phyloP scores from a whole-genome alignment of 2,797 vertebrate species.

The Sphaeramia orbicularis region DNA sequence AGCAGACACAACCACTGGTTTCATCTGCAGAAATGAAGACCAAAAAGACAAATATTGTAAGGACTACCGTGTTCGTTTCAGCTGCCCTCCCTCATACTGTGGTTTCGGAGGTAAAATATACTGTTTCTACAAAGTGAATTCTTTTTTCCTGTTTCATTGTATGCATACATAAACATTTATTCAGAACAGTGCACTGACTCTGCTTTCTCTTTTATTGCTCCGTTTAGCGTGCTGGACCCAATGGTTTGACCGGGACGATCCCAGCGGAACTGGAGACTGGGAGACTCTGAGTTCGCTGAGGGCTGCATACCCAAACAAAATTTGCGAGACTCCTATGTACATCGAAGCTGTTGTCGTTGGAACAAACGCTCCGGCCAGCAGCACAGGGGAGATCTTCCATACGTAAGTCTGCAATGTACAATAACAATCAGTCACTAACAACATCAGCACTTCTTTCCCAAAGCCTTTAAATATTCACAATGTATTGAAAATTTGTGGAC shows the following conservation, averaged over 20 bases:
- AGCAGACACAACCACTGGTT: slow-evolving; percentile 15
- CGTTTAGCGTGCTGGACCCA: slow-evolving; percentile 44
- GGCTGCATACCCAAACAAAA: slow-evolving; percentile 2
- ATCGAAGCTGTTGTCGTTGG: slow-evolving; percentile 9
- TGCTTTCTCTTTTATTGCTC: too few relatives aligned
- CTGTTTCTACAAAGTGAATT: too few relatives aligned
- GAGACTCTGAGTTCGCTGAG: slow-evolving; percentile 15
- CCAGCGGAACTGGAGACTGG: slow-evolving; percentile 27
- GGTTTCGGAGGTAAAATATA: too few relatives aligned
- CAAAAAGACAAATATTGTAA: not conserved
- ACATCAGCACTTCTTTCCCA: too few relatives aligned
- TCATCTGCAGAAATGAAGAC: slow-evolving; percentile 24
- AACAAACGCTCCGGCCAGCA: not conserved
- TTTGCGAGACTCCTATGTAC: slow-evolving; percentile 26
- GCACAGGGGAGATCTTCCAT: not conserved
- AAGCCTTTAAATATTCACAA: too few relatives aligned
- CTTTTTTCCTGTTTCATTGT: too few relatives aligned
- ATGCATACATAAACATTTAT: too few relatives aligned
- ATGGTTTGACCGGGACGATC: slow-evolving; percentile 34
- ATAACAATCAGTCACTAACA: too few relatives aligned
- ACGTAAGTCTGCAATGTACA: not conserved
- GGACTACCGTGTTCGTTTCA: slow-evolving; percentile 26
- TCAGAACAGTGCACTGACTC: too few relatives aligned
- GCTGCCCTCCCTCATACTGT: too few relatives aligned
- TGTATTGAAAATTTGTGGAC: not conserved